These are phyloP conservation scores for Bombus waltoni DNA, from an alignment of 1,140 invertebrate species.

Conservation along the genomic window DNA sequence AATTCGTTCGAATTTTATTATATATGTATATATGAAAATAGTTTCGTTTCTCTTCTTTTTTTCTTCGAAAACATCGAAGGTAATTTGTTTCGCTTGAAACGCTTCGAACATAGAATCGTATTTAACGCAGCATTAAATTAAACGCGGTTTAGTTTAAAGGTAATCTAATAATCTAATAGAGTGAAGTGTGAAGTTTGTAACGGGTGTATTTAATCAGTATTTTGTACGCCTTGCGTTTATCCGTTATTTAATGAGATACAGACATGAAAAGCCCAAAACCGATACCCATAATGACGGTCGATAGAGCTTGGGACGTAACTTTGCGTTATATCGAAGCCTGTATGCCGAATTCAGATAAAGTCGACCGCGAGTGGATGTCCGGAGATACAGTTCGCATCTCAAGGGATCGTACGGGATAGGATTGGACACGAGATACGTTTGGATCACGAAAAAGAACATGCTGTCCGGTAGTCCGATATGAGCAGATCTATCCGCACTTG, in stretches of 20 bases:
- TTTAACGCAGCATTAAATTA: too few relatives aligned
- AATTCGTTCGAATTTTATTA: too few relatives aligned
- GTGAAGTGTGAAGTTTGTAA: background rate
- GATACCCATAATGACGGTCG: constrained; percentile 19
- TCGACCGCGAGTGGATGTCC: constrained; percentile 35
- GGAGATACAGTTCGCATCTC: constrained; percentile 53
- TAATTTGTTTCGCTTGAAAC: too few relatives aligned
- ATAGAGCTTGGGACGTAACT: background rate
- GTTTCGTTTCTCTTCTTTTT: too few relatives aligned
- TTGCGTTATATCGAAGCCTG: constrained; percentile 24
- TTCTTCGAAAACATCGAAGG: too few relatives aligned
- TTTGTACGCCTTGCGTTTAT: background rate
- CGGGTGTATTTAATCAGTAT: background rate
- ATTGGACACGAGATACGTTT: constrained; percentile 53
- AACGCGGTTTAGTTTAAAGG: too few relatives aligned
- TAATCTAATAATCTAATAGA: too few relatives aligned
- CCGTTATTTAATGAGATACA: background rate
- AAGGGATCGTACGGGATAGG: constrained; percentile 50
- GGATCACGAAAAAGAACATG: constrained; percentile 33
- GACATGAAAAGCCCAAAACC: constrained; percentile 9
- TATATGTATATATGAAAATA: too few relatives aligned
- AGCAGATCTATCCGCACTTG: constrained; percentile 17
- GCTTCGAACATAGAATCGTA: too few relatives aligned
- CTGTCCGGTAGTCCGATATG: background rate
- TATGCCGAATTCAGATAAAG: constrained; percentile 41